These are phyloP conservation scores for Caenorhabditis imperialis DNA, from an alignment of 2,888 invertebrate genomes.

Conservation along the genomic window DNA sequence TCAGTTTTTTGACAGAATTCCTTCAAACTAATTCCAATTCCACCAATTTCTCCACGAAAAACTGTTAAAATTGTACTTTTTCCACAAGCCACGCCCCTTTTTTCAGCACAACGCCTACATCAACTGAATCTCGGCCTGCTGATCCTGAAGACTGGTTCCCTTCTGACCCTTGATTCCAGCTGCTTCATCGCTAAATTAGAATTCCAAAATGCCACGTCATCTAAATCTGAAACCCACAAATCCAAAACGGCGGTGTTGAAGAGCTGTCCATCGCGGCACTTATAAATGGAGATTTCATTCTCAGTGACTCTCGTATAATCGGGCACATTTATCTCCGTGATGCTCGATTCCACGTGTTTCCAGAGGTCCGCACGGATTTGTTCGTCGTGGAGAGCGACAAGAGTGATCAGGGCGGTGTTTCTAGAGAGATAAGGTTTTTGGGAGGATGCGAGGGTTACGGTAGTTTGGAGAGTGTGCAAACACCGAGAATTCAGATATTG, in stretches of 20 bases:
- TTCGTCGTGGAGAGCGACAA: slow-evolving; percentile 86
- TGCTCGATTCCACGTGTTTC: slow-evolving; percentile 58
- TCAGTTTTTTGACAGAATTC: too few relatives aligned
- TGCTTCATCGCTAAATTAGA: slow-evolving; percentile 68
- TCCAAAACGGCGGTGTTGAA: slow-evolving; percentile 90
- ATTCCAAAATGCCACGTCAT: too few relatives aligned
- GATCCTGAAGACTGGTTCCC: slow-evolving; percentile 95
- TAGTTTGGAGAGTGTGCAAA: too few relatives aligned
- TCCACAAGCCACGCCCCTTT: too few relatives aligned
- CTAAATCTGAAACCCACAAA: slow-evolving; percentile 79
- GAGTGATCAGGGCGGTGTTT: slow-evolving; percentile 94
- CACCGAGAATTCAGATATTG: too few relatives aligned
- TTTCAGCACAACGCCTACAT: slow-evolving; percentile 18
- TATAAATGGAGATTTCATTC: slow-evolving; percentile 87
- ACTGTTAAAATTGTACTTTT: too few relatives aligned
- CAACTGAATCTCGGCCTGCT: slow-evolving; percentile 92
- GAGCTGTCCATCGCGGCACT: slow-evolving; percentile 90
- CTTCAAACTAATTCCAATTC: too few relatives aligned
- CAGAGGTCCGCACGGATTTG: slow-evolving; percentile 72
- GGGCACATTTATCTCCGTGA: slow-evolving; percentile 47
- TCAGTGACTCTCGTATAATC: slow-evolving; percentile 54
- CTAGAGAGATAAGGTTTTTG: slow-evolving; percentile 84
- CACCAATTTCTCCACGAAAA: too few relatives aligned
- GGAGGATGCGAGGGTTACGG: too few relatives aligned
- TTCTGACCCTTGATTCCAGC: slow-evolving; percentile 83